Base-by-base conservation (phyloP, 2,888 invertebrate genomes). In the Epinotia demarniana region DNA sequence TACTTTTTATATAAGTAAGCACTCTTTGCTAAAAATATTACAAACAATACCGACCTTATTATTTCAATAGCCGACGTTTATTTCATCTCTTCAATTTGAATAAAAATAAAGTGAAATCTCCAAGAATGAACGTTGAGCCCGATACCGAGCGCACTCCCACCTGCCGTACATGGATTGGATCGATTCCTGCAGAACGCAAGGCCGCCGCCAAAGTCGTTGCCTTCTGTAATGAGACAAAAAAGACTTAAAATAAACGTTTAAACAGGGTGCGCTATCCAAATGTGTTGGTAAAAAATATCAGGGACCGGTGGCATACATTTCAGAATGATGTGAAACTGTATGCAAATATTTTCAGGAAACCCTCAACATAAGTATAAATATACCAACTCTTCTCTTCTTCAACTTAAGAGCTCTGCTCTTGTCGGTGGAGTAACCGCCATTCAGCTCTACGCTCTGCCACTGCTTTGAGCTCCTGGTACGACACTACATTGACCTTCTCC, bases 141-240 rank as follows among this genome's bases (percentile, higher is more conserved):
- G 27, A 60, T 46, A 46, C 43, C 58, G 46, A 27, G 57, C 43
- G 58, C n/a, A 46, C 58, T 61, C 43, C 58, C 9, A 2, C 12
- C 33, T 18, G 55, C 68, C 60, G 46, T 69, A 46, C 12, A 60
- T 23, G 69, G 68, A 68, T 60, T 23, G 69, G 68, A 68, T 60
- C 69, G 69, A 69, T 60, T 49, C 39, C 66, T 67, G 39, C 66
- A 53, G 13, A 73, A 46, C 58, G 57, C 72, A 60, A 73, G 72
- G 66, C 60, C 72, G 58, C 49, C 18, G 57, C 46, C 66, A 53
- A 64, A 39, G 72, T 49, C 58, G 66, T 49, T 58, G 66, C n/a
- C 72, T 16, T 53, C 72, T 66, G 72, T 57, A 53, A 66, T 60
- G 72, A 73, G 66, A 60, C 19, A 53, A 60, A 66, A 64, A 72